A percentile compares a stretch with the other conserved stretches of the same genome.
phyloP scores from a whole-genome alignment of 2,888 invertebrate species.

The Drosophila anomalata region DNA sequence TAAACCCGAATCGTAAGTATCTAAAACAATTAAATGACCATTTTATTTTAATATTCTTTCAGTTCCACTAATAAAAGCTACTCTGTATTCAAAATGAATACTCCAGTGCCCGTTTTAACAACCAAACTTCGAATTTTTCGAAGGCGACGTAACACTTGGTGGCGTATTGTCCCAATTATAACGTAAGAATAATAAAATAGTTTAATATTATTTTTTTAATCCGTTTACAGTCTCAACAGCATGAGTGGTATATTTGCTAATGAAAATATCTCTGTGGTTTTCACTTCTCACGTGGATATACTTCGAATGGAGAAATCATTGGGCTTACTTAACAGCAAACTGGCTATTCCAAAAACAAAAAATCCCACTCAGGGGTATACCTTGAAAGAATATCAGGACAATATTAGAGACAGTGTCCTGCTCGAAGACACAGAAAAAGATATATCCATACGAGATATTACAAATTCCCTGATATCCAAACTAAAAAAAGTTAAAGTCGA shows the following conservation, averaged over 20 bases:
- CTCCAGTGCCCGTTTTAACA: conserved; percentile 75
- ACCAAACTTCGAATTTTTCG: conserved; percentile 74
- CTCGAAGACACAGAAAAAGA: neutral
- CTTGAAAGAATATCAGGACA: conserved; percentile 5
- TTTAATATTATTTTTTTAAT: neutral
- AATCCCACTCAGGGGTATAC: neutral
- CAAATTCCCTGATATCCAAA: neutral
- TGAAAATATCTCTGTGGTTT: conserved; percentile 77
- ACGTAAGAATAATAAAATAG: conserved; percentile 54
- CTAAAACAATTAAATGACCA: neutral
- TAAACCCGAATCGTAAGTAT: neutral
- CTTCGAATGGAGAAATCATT: conserved; percentile 60
- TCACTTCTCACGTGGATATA: conserved; percentile 77
- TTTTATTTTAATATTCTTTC: neutral
- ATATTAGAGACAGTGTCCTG: conserved; percentile 7
- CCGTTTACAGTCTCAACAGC: conserved; percentile 67
- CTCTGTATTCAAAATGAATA: conserved; percentile 75
- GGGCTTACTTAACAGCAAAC: conserved; percentile 57
- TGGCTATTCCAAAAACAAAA: conserved; percentile 53
- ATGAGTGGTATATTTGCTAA: conserved; percentile 73
- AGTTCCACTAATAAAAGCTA: conserved; percentile 53
- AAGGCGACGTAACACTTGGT: conserved; percentile 75
- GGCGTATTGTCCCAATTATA: conserved; percentile 74
- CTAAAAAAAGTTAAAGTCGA: neutral
- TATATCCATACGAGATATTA: neutral